Conservation (phyloP, 2,888 invertebrate species). For the Gari tellinella region DNA sequence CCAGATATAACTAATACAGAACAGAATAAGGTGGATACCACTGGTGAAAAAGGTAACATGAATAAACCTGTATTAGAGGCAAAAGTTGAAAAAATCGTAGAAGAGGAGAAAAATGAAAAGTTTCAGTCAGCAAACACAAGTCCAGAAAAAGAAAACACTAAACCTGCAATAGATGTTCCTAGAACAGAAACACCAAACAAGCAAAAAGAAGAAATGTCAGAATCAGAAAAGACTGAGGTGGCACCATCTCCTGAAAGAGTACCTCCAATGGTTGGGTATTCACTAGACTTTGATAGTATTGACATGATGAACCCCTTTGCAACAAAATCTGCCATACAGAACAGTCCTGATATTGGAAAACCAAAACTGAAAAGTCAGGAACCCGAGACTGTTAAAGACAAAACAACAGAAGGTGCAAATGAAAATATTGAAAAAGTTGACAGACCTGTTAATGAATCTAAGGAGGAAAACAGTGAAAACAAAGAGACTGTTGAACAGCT, state of each 20-base stretch:
- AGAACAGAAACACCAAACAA: background rate
- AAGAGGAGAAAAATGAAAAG: background rate
- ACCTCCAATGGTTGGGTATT: conserved; percentile 38
- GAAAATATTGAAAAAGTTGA: background rate
- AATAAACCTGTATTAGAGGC: background rate
- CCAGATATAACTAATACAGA: background rate
- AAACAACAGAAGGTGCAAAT: background rate
- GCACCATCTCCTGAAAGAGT: conserved; percentile 17
- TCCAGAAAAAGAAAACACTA: background rate
- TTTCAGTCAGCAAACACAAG: background rate
- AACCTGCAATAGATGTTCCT: background rate
- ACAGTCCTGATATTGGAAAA: conserved; percentile 28
- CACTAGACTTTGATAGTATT: conserved; percentile 49
- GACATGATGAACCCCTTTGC: conserved; percentile 60
- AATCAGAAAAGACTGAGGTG: background rate
- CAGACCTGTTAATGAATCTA: too few species aligned
- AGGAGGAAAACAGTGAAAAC: too few species aligned
- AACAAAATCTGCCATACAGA: conserved; percentile 32
- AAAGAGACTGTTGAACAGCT: too few species aligned
- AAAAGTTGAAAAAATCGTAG: background rate
- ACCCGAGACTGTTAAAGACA: background rate
- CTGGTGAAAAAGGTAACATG: background rate
- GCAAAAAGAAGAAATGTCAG: background rate
- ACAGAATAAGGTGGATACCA: background rate
- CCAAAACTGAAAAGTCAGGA: background rate